phyloP scores from a whole-genome alignment of 2,888 invertebrate species.

The Rhamphomyia laevipes region DNA sequence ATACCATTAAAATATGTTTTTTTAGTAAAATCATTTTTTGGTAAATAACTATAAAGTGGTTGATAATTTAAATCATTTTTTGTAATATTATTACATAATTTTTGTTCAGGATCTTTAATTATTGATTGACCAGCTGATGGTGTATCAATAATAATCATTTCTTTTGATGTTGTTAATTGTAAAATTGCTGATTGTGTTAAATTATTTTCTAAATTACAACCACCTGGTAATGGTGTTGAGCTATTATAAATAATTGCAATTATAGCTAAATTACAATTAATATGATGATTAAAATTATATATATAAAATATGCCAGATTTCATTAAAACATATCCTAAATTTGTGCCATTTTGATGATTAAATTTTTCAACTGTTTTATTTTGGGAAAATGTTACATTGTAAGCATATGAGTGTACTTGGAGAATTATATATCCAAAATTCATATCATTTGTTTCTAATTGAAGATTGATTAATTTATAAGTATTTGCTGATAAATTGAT shows the following conservation, averaged over 20 bases:
- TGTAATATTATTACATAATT: background rate
- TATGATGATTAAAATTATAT: background rate
- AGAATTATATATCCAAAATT: conserved; percentile 3
- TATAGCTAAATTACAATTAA: background rate
- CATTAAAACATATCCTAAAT: conserved; percentile 1
- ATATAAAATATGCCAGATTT: background rate
- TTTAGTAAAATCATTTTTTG: conserved; percentile 2
- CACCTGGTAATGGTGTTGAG: conserved; percentile 7
- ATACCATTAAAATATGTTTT: conserved; percentile 6
- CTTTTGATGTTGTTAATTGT: background rate
- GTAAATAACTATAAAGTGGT: background rate
- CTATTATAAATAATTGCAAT: background rate
- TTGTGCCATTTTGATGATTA: background rate
- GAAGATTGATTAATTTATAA: background rate
- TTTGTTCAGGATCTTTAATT: background rate
- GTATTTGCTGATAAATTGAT: background rate
- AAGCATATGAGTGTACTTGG: conserved; percentile 6
- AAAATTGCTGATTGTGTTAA: background rate
- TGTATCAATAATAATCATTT: conserved; percentile 5
- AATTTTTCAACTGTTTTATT: background rate
- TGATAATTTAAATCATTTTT: conserved; percentile 4
- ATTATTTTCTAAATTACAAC: conserved; percentile 4
- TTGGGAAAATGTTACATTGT: background rate
- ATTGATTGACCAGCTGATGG: background rate
- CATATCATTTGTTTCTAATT: background rate